These are phyloP conservation scores for Ara ararauna DNA, from an alignment of 2,797 vertebrate genomes.

Conservation along the genomic window DNA sequence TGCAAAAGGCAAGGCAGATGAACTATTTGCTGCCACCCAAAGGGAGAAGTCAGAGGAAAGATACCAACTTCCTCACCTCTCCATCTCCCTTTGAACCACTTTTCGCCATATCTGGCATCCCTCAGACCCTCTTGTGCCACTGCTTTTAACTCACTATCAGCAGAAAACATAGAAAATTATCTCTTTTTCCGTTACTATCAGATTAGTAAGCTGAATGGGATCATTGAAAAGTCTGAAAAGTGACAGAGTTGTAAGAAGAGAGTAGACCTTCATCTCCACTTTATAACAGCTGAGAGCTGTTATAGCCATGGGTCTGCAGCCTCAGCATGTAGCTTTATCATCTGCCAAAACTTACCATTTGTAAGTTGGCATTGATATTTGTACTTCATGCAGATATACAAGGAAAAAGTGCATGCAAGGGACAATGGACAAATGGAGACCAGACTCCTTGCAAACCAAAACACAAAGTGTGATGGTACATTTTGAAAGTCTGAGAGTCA, in stretches of 20 bases:
- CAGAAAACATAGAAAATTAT: background rate
- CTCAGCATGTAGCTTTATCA: background rate
- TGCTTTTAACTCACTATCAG: background rate
- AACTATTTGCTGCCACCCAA: background rate
- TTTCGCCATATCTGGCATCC: background rate
- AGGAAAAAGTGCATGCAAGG: background rate
- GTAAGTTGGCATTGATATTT: background rate
- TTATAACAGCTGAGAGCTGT: background rate
- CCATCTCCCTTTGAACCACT: background rate
- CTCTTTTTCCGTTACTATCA: background rate
- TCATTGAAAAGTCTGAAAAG: background rate
- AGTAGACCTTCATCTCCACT: background rate
- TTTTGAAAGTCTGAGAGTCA: background rate
- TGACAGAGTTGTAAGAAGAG: background rate
- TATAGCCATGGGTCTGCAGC: background rate
- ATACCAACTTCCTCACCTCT: background rate
- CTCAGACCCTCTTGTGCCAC: background rate
- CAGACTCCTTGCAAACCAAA: background rate
- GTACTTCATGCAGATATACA: background rate
- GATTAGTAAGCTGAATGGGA: background rate
- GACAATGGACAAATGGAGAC: background rate
- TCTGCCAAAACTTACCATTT: background rate
- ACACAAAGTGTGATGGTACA: background rate
- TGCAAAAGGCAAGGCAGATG: background rate
- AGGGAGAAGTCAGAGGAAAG: background rate